Evolutionary conservation across 1,140 invertebrate genomes (phyloP).

Genomic region (Micrasema longulum): DNA sequence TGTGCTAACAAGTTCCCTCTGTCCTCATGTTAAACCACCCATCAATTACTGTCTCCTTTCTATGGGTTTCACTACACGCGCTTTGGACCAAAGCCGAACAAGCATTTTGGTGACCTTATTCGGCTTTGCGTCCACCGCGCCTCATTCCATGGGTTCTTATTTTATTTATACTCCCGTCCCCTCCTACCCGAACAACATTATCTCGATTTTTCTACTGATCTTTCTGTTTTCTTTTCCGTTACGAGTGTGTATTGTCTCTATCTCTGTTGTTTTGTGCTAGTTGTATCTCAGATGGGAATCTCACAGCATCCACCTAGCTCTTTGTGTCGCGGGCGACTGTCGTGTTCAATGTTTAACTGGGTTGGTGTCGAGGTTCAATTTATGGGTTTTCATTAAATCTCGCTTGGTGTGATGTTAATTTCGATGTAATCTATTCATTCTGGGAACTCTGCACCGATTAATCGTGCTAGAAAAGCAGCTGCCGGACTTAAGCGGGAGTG

Average conservation of each 20-base stretch:
- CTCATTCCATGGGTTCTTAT: slow-evolving; percentile 24
- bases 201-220: slow-evolving; percentile 39
- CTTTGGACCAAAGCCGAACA: not conserved
- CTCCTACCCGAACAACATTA: slow-evolving; percentile 5
- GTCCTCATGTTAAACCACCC: slow-evolving; percentile 23
- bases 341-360: slow-evolving; percentile 8
- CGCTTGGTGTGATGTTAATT: slow-evolving; percentile 40
- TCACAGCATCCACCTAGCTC: slow-evolving; percentile 51
- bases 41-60: slow-evolving; percentile 7
- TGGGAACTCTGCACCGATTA: slow-evolving; percentile 43
- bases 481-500: slow-evolving; percentile 30
- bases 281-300: slow-evolving; percentile 53
- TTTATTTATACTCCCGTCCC: not conserved
- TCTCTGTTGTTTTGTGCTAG: slow-evolving; percentile 56
- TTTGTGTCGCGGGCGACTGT: slow-evolving; percentile 15
- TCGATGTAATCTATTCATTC: slow-evolving; percentile 30
- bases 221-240: slow-evolving; percentile 49
- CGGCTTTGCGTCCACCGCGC: slow-evolving; percentile 8
- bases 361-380: slow-evolving; percentile 27
- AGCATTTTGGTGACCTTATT: slow-evolving; percentile 4
- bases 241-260: slow-evolving; percentile 54
- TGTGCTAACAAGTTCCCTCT: slow-evolving; percentile 33
- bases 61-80: slow-evolving; percentile 23
- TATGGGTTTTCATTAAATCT: slow-evolving; percentile 11
- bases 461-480: slow-evolving; percentile 55